Evolutionary conservation across 92 coral and sea anemone species (phyloP), one percentile per base, ranked within the genome.

Genomic region (Galaxea fascicularis): DNA sequence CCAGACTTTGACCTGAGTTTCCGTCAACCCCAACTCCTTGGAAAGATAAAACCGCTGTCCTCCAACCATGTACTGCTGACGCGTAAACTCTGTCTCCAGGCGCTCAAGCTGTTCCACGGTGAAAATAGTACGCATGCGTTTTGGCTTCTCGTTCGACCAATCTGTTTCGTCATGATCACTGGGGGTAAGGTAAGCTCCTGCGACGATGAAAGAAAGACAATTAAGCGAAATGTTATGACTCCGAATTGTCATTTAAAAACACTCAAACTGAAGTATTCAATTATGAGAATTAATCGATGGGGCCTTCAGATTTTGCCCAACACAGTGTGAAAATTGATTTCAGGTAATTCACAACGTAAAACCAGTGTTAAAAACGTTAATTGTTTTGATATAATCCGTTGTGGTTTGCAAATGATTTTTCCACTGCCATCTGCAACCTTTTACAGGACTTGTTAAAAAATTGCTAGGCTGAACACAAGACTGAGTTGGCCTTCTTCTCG

Each of bases 1-100:
- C 97, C 97, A 93, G 22, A 93, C 97, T 66, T 93, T 93, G 65
- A 93, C 97, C 47, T 93, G 97, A 0, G 95, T 93, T 72, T 93
- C 97, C 16, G 97, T 91, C 53, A 93, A 77, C 11, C 97, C 97
- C 39, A 93, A 91, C 70, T 93, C 97, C 74, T 85, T 70, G 71
- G 97, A 93, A 1, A 93, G 85, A 65, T 89, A 89, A 57, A 84
- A 89, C 58, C 92, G 78, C 73, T 89, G 89, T 3, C 89, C 87
- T 14, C 92, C 92, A 66, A 89, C 92, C 92, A 89, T 89, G 51
- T 89, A 89, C 56, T 89, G 92, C 44, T 89, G 92, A 29, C 89
- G 89, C 18, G 71, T 51, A 35, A 89, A 89, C 77, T 89, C 92
- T 65, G 67, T 39, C 35, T 89, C 92, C 77, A 89, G 73, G 35